phyloP scores from a whole-genome alignment of 2,797 vertebrate species.

The Benthosema pterotum region DNA sequence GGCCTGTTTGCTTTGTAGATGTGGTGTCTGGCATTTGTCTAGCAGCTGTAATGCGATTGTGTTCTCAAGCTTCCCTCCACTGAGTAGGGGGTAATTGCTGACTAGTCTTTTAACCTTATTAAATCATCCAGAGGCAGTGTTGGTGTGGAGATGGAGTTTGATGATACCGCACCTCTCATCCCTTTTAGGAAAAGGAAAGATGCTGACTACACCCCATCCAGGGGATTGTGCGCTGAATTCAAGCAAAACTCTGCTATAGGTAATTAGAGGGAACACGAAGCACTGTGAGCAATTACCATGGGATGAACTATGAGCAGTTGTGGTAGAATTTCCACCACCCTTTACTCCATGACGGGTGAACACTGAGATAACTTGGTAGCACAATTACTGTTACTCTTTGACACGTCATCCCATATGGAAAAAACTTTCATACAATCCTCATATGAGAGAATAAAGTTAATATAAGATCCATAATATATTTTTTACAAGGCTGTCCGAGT shows the following conservation, averaged over 20 bases:
- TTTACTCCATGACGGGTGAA: neutral
- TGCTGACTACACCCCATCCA: constrained; percentile 77
- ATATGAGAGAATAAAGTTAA: too few relatives aligned
- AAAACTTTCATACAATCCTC: too few relatives aligned
- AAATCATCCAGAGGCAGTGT: constrained; percentile 78
- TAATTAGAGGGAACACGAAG: constrained; percentile 71
- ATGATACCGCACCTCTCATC: constrained; percentile 76
- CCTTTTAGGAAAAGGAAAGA: constrained; percentile 73
- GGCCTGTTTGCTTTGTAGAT: constrained; percentile 60
- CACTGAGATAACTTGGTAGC: constrained; percentile 52
- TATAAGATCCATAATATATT: too few relatives aligned
- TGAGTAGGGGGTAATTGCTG: constrained; percentile 81
- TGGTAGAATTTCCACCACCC: constrained; percentile 27
- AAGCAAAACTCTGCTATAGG: constrained; percentile 68
- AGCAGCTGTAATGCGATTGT: constrained; percentile 76
- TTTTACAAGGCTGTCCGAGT: too few relatives aligned
- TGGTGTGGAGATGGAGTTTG: constrained; percentile 74
- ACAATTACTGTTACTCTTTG: constrained; percentile 50
- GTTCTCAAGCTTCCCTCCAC: constrained; percentile 73
- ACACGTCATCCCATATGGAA: too few relatives aligned
- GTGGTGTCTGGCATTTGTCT: constrained; percentile 73
- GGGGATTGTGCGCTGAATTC: constrained; percentile 73
- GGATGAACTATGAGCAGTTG: constrained; percentile 55
- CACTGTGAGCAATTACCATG: constrained; percentile 67
- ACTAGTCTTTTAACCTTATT: constrained; percentile 86